Evolutionary conservation across 2,888 invertebrate species (phyloP), one percentile per base, ranked within the genome.

Genomic region (Onthophagus sagittarius): DNA sequence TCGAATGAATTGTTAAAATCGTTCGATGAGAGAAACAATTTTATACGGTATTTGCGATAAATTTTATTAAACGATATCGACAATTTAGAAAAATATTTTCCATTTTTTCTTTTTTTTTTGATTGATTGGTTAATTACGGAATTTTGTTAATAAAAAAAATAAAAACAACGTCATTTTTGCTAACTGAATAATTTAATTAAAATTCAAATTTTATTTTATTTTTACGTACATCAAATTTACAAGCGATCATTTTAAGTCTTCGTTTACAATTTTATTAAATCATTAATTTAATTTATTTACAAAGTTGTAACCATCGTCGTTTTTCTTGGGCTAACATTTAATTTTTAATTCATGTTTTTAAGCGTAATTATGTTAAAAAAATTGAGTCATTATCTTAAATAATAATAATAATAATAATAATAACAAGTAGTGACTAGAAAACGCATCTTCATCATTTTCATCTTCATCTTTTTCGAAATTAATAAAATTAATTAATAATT

Each of bases 401-500:
- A 64, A 64, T 13, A 64, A 64, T 14, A 63, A 14, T 63, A 63
- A 63, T 63, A 62, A n/a, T n/a, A n/a, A 62, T 62, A 62, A 62
- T n/a, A 63, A 64, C 64, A 64, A 64, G 64, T 13, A 23, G 39
- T 72, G 72, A 72, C 72, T 72, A 72, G 72, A 72, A 64, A 72
- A 33, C 23, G 23, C 3, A 23, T 23, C 23, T 64, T 64, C n/a
- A 71, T n/a, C 32, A 15, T 39, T 70, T 15, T 70, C n/a, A 71
- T n/a, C 32, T 9, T 39, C 62, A 6, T 70, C 13, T 65, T 65
- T 65, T 32, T 32, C 5, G 39, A 53, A 53, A 23, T 23, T 23
- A 23, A 53, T 53, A 53, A 64, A 71, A 65, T 72, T 39, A 69
- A 69, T 14, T 15, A 15, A 71, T 9, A 2, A 62, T 11, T 62